Conservation (phyloP, 2,113 vertebrate species). For the Oreocharis arfaki region DNA sequence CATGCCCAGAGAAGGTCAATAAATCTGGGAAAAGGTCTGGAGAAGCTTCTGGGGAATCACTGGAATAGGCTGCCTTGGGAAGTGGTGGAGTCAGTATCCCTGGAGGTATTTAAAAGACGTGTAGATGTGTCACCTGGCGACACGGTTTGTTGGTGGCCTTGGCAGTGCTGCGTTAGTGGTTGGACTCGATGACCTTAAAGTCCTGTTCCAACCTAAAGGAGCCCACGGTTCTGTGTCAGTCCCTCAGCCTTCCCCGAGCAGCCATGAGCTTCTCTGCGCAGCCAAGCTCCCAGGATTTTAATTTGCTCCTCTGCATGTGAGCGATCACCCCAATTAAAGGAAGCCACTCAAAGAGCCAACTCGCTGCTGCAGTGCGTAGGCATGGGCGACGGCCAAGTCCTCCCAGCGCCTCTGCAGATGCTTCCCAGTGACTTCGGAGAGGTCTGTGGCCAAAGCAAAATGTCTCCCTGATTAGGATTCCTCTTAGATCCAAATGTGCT, state of each 20-base stretch:
- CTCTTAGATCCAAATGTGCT: conserved; percentile 12
- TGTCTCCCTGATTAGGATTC: conserved; percentile 34
- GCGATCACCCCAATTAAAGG: neutral
- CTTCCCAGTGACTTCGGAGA: neutral
- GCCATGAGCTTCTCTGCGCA: neutral
- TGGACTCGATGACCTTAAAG: neutral
- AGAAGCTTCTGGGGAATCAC: neutral
- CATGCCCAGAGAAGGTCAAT: neutral
- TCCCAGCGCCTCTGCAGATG: neutral
- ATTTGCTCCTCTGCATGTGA: neutral
- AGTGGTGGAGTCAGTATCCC: neutral
- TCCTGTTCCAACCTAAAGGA: neutral
- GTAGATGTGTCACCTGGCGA: neutral
- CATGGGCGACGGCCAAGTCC: neutral
- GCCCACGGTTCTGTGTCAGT: neutral
- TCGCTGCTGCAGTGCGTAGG: neutral
- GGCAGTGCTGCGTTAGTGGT: neutral
- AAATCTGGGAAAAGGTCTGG: neutral
- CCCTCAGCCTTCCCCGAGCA: neutral
- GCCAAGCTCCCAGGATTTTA: neutral
- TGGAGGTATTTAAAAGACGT: neutral
- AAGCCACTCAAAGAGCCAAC: neutral
- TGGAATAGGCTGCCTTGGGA: neutral
- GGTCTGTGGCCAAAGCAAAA: neutral
- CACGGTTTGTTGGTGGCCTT: neutral